Evolutionary conservation across 2,113 vertebrate genomes (phyloP).

Genomic region (Neogobius melanostomus): DNA sequence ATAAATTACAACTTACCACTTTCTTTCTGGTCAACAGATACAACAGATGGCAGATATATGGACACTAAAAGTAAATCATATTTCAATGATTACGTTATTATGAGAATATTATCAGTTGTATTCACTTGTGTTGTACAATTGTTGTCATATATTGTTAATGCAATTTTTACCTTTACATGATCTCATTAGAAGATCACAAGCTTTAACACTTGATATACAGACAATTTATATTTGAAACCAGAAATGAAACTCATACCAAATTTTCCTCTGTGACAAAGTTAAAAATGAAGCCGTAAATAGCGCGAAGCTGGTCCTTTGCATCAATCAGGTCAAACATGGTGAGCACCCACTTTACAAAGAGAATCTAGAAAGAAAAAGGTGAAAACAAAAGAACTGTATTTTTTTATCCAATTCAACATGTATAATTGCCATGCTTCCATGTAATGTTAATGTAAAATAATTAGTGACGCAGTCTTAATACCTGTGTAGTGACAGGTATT

Average conservation of each 20-base stretch:
- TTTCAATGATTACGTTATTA: background rate
- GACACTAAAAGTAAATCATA: conserved; percentile 78
- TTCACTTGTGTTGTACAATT: background rate
- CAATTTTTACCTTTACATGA: too few species aligned
- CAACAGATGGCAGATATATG: conserved; percentile 85
- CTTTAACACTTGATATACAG: too few species aligned
- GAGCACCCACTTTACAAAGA: conserved; percentile 91
- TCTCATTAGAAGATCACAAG: too few species aligned
- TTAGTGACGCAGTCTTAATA: conserved; percentile 52
- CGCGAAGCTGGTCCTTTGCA: conserved; percentile 83
- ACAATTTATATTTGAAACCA: too few species aligned
- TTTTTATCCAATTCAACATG: too few species aligned
- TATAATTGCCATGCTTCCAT: too few species aligned
- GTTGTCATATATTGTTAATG: background rate
- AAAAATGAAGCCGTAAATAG: conserved; percentile 93
- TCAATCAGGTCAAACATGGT: conserved; percentile 92
- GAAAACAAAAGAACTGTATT: background rate
- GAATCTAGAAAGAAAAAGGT: conserved; percentile 69
- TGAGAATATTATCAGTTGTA: background rate
- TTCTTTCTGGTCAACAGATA: conserved; percentile 89
- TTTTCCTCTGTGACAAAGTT: conserved; percentile 84
- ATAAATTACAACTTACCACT: conserved; percentile 79
- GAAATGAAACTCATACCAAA: conserved; percentile 78
- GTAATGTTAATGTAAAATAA: background rate
- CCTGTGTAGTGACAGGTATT: conserved; percentile 81